A percentile compares a stretch with the other conserved stretches of the same genome.
Evolutionary conservation across 1,140 invertebrate species (phyloP).

Genomic region (Bombus sibiricus): DNA sequence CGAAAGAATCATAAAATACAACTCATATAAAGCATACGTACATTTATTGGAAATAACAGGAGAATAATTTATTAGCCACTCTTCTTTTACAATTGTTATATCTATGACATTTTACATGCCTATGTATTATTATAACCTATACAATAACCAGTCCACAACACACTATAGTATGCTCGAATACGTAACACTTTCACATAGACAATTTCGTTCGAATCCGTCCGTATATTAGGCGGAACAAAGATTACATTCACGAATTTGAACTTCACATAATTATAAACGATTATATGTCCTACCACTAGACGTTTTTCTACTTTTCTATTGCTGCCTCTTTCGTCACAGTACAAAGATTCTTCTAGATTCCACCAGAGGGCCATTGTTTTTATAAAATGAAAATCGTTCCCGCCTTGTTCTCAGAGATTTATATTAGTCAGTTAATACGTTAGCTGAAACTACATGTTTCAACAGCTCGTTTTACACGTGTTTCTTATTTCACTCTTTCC

Average conservation of each 20-base stretch:
- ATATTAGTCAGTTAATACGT: background rate
- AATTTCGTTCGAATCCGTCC: slow-evolving; percentile 29
- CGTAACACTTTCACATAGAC: slow-evolving; percentile 37
- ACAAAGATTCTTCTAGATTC: background rate
- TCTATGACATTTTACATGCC: slow-evolving; percentile 50
- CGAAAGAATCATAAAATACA: slow-evolving; percentile 44
- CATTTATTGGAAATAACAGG: slow-evolving; percentile 54
- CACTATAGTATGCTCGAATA: background rate
- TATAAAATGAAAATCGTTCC: slow-evolving; percentile 33
- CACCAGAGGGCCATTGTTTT: slow-evolving; percentile 46
- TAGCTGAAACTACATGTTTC: background rate
- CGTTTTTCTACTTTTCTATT: slow-evolving; percentile 35
- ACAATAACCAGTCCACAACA: slow-evolving; percentile 37
- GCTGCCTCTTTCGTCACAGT: slow-evolving; percentile 25
- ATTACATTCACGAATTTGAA: slow-evolving; percentile 41
- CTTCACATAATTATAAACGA: slow-evolving; percentile 48
- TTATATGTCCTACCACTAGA: slow-evolving; percentile 31
- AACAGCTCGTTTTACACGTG: background rate
- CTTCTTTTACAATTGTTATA: slow-evolving; percentile 55
- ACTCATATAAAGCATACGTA: slow-evolving; percentile 49
- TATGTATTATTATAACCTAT: slow-evolving; percentile 54
- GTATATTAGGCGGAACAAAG: slow-evolving; percentile 25
- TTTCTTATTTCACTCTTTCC: background rate
- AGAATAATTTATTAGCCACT: slow-evolving; percentile 54
- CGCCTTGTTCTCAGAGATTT: background rate